Conservation (phyloP, 2,113 vertebrate species). For the Tetrao urogallus region DNA sequence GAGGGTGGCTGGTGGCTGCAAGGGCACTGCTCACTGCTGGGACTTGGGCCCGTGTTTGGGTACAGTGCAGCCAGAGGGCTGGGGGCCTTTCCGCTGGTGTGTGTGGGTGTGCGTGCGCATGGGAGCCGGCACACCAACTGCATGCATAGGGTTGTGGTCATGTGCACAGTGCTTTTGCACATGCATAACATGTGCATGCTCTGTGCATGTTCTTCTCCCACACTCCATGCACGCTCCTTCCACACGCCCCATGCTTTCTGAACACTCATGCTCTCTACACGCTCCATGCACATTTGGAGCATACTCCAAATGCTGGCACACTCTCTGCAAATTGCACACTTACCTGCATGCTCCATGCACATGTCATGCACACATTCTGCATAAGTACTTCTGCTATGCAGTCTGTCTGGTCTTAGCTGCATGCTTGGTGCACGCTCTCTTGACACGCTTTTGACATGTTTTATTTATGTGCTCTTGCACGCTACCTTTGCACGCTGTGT, state of each 20-base stretch:
- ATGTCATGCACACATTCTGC: fast-evolving
- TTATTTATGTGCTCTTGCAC: not conserved
- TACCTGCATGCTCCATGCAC: not conserved
- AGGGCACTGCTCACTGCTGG: not conserved
- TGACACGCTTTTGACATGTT: too few relatives aligned
- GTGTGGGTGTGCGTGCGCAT: fast-evolving
- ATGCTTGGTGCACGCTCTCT: not conserved
- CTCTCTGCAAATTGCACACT: not conserved
- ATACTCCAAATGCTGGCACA: not conserved
- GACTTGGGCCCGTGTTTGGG: not conserved
- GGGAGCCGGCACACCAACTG: fast-evolving
- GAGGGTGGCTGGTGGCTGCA: not conserved
- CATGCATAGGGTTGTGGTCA: fast-evolving
- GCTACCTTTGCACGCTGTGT: fast-evolving
- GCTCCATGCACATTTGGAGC: fast-evolving
- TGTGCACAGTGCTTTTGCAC: fast-evolving
- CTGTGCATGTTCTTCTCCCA: fast-evolving
- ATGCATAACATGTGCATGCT: fast-evolving
- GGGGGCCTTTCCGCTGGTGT: fast-evolving
- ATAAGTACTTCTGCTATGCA: too few relatives aligned
- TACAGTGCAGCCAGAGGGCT: not conserved
- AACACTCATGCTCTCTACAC: not conserved
- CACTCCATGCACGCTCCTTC: fast-evolving
- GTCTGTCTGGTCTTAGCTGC: too few relatives aligned
- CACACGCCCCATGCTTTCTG: fast-evolving